A percentile compares a stretch with the other conserved stretches of the same genome.
phyloP scores from a whole-genome alignment of 2,888 invertebrate genomes.

The Catonia carolina region DNA sequence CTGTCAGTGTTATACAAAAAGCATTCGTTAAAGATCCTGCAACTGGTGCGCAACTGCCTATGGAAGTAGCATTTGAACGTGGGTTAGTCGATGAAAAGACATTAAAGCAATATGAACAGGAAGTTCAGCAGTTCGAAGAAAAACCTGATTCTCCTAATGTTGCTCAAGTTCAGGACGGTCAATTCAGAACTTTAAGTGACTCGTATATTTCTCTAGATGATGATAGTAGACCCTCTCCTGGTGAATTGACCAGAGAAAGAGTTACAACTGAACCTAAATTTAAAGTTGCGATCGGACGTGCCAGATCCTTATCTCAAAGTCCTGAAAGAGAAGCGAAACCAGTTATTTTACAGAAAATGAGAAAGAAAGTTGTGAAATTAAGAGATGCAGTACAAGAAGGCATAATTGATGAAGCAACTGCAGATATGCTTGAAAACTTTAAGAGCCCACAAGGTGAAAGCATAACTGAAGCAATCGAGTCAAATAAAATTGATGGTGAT shows the following conservation, averaged over 20 bases:
- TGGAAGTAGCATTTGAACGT: slow-evolving; percentile 29
- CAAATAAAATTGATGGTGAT: slow-evolving; percentile 62
- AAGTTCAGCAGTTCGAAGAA: slow-evolving; percentile 34
- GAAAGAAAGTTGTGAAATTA: slow-evolving; percentile 67
- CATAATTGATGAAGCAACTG: slow-evolving; percentile 70
- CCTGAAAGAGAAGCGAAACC: slow-evolving; percentile 60
- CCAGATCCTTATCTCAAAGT: slow-evolving; percentile 49
- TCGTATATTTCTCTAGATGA: slow-evolving; percentile 42
- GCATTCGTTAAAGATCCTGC: slow-evolving; percentile 69
- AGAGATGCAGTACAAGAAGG: slow-evolving; percentile 71
- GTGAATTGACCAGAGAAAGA: slow-evolving; percentile 52
- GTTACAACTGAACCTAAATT: slow-evolving; percentile 60
- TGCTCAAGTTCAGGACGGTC: slow-evolving; percentile 10
- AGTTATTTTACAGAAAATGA: slow-evolving; percentile 66
- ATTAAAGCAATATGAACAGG: slow-evolving; percentile 29
- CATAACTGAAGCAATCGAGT: slow-evolving; percentile 67
- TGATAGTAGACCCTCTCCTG: slow-evolving; percentile 45
- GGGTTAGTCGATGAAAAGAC: slow-evolving; percentile 40
- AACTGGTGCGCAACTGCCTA: slow-evolving; percentile 68
- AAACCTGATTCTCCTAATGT: slow-evolving; percentile 6
- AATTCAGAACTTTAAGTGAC: slow-evolving; percentile 38
- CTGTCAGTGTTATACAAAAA: slow-evolving; percentile 24
- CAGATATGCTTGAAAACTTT: slow-evolving; percentile 57
- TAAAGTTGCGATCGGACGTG: slow-evolving; percentile 55
- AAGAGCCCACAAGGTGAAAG: slow-evolving; percentile 56